A percentile compares a stretch with the other conserved stretches of the same genome.
Conservation (phyloP, 1,140 invertebrate species). For the Ganaspis sp. region DNA sequence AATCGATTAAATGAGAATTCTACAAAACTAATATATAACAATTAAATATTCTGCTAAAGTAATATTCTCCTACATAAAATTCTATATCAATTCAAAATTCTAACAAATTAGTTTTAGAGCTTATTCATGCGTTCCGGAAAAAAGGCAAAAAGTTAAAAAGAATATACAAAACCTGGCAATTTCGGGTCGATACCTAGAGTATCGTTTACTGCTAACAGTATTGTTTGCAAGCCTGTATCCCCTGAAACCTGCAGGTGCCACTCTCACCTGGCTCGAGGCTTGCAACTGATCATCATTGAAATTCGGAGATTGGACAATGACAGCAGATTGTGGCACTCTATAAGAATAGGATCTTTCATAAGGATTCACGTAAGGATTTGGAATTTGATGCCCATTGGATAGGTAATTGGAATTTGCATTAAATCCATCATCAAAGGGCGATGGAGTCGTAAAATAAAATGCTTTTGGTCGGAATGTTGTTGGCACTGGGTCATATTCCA, state of each 20-base stretch:
- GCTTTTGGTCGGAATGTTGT: conserved; percentile 53
- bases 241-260: neutral
- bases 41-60: too few species aligned
- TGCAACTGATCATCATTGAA: conserved; percentile 48
- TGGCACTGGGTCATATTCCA: conserved; percentile 48
- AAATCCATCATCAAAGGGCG: conserved; percentile 42
- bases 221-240: neutral
- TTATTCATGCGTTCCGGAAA: too few species aligned
- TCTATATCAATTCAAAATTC: too few species aligned
- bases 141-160: neutral
- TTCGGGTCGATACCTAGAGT: conserved; percentile 5
- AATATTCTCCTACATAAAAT: too few species aligned
- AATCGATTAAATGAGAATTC: too few species aligned
- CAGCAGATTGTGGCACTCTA: conserved; percentile 43
- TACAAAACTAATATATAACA: too few species aligned
- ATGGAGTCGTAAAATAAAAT: conserved; percentile 43
- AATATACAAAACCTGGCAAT: neutral
- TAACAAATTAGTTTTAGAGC: too few species aligned
- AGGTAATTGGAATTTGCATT: conserved; percentile 57
- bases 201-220: conserved; percentile 1
- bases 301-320: conserved; percentile 50
- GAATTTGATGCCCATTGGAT: conserved; percentile 50
- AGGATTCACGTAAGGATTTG: conserved; percentile 50
- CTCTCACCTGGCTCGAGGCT: conserved; percentile 36
- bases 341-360: conserved; percentile 52